Evolutionary conservation across 2,113 vertebrate genomes (phyloP), one percentile per base, ranked within the genome.

Genomic region (Tachysurus vachellii): DNA sequence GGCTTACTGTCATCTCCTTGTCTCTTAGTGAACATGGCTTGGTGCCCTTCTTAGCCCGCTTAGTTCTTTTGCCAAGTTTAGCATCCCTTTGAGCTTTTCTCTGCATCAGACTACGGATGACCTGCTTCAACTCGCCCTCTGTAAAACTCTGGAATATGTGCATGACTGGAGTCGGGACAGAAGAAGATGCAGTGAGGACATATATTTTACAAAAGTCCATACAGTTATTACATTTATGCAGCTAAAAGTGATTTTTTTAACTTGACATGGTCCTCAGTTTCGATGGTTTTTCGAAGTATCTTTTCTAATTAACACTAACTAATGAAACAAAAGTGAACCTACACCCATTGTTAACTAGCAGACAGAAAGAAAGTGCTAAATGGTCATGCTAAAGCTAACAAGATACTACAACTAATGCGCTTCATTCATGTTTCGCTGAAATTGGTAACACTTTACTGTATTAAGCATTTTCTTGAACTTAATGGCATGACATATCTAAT

Each of bases 141-240:
- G 96, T 96, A 93, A 96, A 96, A 89, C 95, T 96, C 92, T 97
- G 95, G 87, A 97, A 93, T 88, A 97, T 89, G 36, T 94, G 92
- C 57, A 94, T 93, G 89, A 96, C 96, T 97, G 83, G 76, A 21
- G 21, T 73, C 68, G 53, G 82, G 54, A 70, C 16, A 80, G 31
- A 75, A 90, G 14, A 28, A 82, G 17, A 61, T 26, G n/a, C 4
- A 42, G n/a, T 75, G 42, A 50, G 16, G 68, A 31, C 53, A 57
- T 31, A 80, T 75, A 10, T 13, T 75, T 50, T 75, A 5, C 16
- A 26, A 62, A 50, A 68, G 70, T 44, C 31, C 42, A 44, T 44
- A 10, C 68, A 44, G 36, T 71, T 71, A 36, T 31, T 50, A 50
- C 47, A 50, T 5, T 50, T 50, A 50, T 36, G 36, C 47, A 50